Base-by-base conservation (phyloP, 2,888 invertebrate genomes). In the Palloptera scutellata region DNA sequence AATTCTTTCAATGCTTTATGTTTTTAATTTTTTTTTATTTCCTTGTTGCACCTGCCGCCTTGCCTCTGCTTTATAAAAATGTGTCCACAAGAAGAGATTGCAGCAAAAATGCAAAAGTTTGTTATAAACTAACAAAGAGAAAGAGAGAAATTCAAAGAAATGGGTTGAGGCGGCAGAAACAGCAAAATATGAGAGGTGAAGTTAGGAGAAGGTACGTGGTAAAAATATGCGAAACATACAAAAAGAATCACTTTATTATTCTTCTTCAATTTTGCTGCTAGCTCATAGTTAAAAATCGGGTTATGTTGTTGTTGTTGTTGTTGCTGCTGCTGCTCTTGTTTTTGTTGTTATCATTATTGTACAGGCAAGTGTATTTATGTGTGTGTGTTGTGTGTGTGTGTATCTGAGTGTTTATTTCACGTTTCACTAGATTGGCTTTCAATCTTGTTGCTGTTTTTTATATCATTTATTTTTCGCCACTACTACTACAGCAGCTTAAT, bases 401-500 rank as follows among this genome's bases (percentile, higher is more conserved):
- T 67, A 71, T 58, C 66, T 67, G 68, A 52, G 67, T 71, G 69
- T 70, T 67, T 69, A 71, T 67, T 66, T 57, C 59, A 65, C 17
- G 48, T 10, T 15, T 57, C 48, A 55, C 40, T 59, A 1, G 41
- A 41, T 40, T 62, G 58, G 40, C 43, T 15, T 17, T 63, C 40
- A 42, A 15, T 61, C 17, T 66, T 66, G 61, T 64, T 61, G 60
- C 12, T 40, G 30, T 30, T 42, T 19, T 63, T 63, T 13, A 51
- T 48, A 58, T 48, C 42, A 20, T 57, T 45, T 13, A 40, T 64
- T 30, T 40, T 12, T 30, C 52, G 59, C 19, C 45, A 17, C 43
- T 64, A 52, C 52, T 15, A 6, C 9, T 43, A 8, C 11, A 11
- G 15, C 41, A 43, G 30, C 4, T 10, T 48, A 30, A 30, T 30